Evolutionary conservation across 2,888 invertebrate species (phyloP), one percentile per base, ranked within the genome.

Genomic region (Fissipunctia ypsillon): DNA sequence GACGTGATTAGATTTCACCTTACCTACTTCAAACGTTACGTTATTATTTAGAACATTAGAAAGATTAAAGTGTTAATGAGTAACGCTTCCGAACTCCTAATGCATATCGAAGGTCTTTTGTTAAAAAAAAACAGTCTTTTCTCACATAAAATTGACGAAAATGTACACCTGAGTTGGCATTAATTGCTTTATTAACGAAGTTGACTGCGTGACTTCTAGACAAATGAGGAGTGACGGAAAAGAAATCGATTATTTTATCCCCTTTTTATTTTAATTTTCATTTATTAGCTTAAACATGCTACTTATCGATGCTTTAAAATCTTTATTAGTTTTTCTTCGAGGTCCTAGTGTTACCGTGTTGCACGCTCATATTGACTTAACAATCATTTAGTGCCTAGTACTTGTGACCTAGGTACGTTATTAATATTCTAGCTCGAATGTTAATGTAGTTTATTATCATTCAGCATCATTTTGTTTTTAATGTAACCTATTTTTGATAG

Each of bases 351-450:
- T 31, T 84, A 77, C 78, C 88, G 88, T 88, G 88, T 73, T 50
- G 78, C 89, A 88, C 88, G 89, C 86, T 87, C 82, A 81, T 86
- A 84, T 84, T 80, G 83, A 85, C 83, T 88, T 88, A 82, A 78
- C 85, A 88, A 84, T 80, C 81, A 84, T 80, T 88, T 85, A 81
- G 77, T 69, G 69, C 38, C 43, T 54, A 38, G 67, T 67, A 64
- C 71, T 69, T 72, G 59, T 70, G 75, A 81, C 81, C 75, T 69
- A 66, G 77, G 77, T 50, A 60, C 48, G 35, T 59, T 72, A 78
- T 76, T 81, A 81, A 76, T 78, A 74, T 81, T 68, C 65, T n/a
- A 67, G 35, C 69, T 67, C 12, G 43, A 35, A 72, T 73, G 60
- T 50, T 77, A 78, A 61, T 60, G 45, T 59, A 61, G 59, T 70